Evolutionary conservation across 2,797 vertebrate genomes (phyloP), one percentile per base, ranked within the genome.

Genomic region (Alauda arvensis): DNA sequence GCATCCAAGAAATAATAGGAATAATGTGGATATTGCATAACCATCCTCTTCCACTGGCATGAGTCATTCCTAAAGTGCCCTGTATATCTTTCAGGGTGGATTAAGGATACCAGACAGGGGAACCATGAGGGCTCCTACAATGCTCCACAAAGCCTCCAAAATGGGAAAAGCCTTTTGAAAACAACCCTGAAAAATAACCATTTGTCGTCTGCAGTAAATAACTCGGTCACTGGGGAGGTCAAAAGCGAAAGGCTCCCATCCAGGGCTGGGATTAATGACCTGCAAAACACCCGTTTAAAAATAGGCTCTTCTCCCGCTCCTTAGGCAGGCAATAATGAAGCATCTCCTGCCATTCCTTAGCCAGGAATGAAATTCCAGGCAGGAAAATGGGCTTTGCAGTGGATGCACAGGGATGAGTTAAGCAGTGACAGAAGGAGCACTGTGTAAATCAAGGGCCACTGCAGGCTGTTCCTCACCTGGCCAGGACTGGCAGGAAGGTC

Each of bases 181-280:
- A 76, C 70, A 78, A 15, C 74, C 5, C 26, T 61, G 77, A 81
- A 91, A 93, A 96, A 92, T 70, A 74, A 34, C 81, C 45, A 31
- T 75, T 89, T 88, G 76, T 88, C 59, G 7, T 74, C 34, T 45
- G 83, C 90, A 92, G 89, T 94, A 95, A 96, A 94, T 92, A 96
- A 85, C 79, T 83, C 56, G 81, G 84, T 68, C 93, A 76, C 88
- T 55, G 56, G 93, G 94, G 93, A 96, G 90, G 83, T 91, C 94
- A 93, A 60, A 6, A 88, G 81, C 80, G 76, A 84, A 91, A 93
- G 85, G 91, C 92, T 95, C 68, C 10, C 65, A 37, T 94, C 91
- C 89, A 89, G 84, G 62, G 33, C 90, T 83, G 88, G 89, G 95
- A 96, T 96, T 95, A 87, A 96, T 88, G 94, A 94, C 84, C 94